A percentile compares a stretch with the other conserved stretches of the same genome.
These are phyloP conservation scores for Marmota flaviventris DNA, from an alignment of 2,113 vertebrate genomes.

Conservation along the genomic window DNA sequence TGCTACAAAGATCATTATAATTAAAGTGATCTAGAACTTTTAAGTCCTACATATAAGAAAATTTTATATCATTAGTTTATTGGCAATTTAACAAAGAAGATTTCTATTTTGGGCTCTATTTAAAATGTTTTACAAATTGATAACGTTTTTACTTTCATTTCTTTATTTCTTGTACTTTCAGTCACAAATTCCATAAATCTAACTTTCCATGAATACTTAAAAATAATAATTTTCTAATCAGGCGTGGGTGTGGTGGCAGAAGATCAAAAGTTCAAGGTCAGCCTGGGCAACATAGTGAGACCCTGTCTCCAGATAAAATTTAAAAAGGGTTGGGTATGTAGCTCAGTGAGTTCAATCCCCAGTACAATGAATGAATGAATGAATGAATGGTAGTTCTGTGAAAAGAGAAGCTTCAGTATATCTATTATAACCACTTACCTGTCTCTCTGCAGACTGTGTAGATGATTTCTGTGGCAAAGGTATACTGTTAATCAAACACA, in stretches of 20 bases:
- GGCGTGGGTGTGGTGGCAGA: no score
- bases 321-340: no score
- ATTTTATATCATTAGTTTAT: not conserved
- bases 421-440: conserved; percentile 85
- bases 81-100: conserved; percentile 40
- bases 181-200: not conserved
- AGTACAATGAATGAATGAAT: no score
- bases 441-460: conserved; percentile 84
- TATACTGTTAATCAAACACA: conserved; percentile 93
- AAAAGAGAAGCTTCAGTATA: not conserved
- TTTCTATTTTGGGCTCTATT: conserved; percentile 25
- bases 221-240: not conserved
- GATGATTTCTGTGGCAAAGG: conserved; percentile 90
- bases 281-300: no score
- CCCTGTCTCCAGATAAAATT: no score
- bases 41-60: not conserved
- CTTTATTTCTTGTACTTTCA: not conserved
- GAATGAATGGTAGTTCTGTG: no score
- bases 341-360: no score
- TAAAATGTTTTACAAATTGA: conserved; percentile 28
- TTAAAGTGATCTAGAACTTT: conserved; percentile 20
- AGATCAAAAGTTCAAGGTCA: no score
- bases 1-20: conserved; percentile 27
- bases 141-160: not conserved
- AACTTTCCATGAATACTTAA: not conserved